Evolutionary conservation across 2,113 vertebrate species (phyloP), one percentile per base, ranked within the genome.

Genomic region (Marcusenius ussheri): DNA sequence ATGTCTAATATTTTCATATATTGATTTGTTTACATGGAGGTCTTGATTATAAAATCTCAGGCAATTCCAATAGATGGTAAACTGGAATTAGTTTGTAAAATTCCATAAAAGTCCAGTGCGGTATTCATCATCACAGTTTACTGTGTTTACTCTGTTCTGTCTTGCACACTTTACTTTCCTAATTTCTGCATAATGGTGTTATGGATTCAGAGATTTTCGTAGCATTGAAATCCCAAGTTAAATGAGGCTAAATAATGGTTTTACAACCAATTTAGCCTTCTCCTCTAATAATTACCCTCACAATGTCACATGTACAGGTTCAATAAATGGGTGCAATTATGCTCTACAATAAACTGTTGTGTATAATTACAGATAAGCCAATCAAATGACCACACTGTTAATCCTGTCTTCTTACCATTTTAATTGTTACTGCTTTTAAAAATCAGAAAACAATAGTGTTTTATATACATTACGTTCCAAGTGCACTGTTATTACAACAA

Each of bases 281-380:
- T 88, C 47, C 62, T 88, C 62, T 80, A 85, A 88, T 90, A 90
- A 90, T 88, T 90, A 80, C 89, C 62, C 89, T 56, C 45, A 9
- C 83, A 74, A 87, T 88, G 62, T 85, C 56, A 74, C 89, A 70
- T 50, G 83, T 84, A 49, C 47, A 88, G 85, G 46, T 88, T 90
- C 84, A 53, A 70, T 90, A 90, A 88, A 88, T 70, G 58, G 15
- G 21, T 53, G 89, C 15, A 87, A 88, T 88, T 90, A 70, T 80
- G 46, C 66, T 77, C 66, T 74, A 42, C 21, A 77, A 70, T 49
- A 77, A 80, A 88, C 50, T 88, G 89, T 88, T 90, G 85, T 87
- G 84, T 66, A 74, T 90, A 88, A 88, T 90, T 88, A 53, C 62
- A 51, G 46, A 88, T 88, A 88, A 90, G 85, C 85, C 45, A 62